Evolutionary conservation across 1,140 invertebrate genomes (phyloP).

Genomic region (Acyrthosiphon pisum): DNA sequence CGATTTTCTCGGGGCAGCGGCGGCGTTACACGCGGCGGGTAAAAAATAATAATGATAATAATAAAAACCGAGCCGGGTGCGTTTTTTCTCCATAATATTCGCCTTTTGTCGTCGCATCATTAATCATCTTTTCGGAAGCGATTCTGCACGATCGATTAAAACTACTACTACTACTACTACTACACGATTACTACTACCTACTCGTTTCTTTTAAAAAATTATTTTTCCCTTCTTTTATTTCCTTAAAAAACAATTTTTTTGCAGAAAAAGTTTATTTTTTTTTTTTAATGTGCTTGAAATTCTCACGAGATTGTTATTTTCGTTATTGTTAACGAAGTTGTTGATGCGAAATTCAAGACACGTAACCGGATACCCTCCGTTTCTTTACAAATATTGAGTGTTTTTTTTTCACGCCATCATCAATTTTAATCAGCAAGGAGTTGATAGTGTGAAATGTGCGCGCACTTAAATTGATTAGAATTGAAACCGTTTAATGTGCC

Average conservation of each 20-base stretch:
- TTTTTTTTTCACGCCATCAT: conserved; percentile 52
- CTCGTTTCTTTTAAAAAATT: conserved; percentile 55
- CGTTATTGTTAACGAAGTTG: conserved; percentile 55
- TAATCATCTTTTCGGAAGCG: conserved; percentile 57
- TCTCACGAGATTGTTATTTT: conserved; percentile 56
- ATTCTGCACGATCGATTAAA: conserved; percentile 55
- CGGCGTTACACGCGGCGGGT: neutral
- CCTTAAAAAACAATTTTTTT: conserved; percentile 51
- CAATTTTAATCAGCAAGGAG: conserved; percentile 54
- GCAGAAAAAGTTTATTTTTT: conserved; percentile 34
- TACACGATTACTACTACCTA: neutral
- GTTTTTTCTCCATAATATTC: conserved; percentile 4
- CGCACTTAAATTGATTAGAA: conserved; percentile 55
- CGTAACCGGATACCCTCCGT: conserved; percentile 54
- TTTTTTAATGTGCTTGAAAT: conserved; percentile 50
- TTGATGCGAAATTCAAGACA: conserved; percentile 58
- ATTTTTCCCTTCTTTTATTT: conserved; percentile 54
- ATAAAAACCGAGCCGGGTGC: conserved; percentile 42
- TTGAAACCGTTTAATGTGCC: conserved; percentile 55
- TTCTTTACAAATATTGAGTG: conserved; percentile 57
- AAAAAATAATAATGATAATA: conserved; percentile 29
- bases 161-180: conserved; percentile 37
- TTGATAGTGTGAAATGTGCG: conserved; percentile 52
- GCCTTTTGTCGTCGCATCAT: conserved; percentile 54
- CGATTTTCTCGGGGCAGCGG: conserved; percentile 40